phyloP scores from a whole-genome alignment of 2,888 invertebrate genomes.

The Eurytoma californica region DNA sequence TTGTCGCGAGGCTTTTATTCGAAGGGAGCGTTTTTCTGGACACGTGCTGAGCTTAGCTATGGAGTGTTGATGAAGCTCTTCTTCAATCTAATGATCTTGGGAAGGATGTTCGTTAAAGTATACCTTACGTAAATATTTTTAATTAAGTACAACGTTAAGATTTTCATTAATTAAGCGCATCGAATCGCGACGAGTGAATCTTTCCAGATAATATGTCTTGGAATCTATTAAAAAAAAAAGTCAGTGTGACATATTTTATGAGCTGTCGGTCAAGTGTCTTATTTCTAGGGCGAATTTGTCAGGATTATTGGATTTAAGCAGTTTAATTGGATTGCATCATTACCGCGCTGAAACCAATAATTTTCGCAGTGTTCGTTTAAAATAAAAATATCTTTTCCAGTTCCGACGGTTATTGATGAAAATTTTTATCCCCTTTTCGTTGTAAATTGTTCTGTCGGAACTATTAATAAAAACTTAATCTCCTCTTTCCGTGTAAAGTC shows the following conservation, averaged over 20 bases:
- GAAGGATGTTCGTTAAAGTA: too few relatives aligned
- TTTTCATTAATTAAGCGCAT: too few relatives aligned
- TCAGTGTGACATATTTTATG: not conserved
- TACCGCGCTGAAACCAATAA: slow-evolving; percentile 18
- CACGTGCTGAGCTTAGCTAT: too few relatives aligned
- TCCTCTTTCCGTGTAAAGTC: too few relatives aligned
- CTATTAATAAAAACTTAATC: not conserved
- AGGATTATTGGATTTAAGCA: slow-evolving; percentile 17
- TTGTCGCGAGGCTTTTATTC: too few relatives aligned
- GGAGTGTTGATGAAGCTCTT: too few relatives aligned
- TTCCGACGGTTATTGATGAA: not conserved
- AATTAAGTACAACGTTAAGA: too few relatives aligned
- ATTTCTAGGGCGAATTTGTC: not conserved
- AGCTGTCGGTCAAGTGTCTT: not conserved
- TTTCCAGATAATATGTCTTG: too few relatives aligned
- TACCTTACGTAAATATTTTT: too few relatives aligned
- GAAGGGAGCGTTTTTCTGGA: too few relatives aligned
- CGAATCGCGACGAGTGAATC: too few relatives aligned
- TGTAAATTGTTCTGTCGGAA: not conserved
- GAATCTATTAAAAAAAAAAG: not conserved
- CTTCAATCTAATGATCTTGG: too few relatives aligned
- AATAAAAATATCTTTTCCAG: slow-evolving; percentile 17
- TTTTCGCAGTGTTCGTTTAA: not conserved
- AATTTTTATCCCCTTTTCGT: not conserved
- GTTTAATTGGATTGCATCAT: slow-evolving; percentile 24